Conservation (phyloP, 92 coral and sea anemone species). For the Galaxea fascicularis region DNA sequence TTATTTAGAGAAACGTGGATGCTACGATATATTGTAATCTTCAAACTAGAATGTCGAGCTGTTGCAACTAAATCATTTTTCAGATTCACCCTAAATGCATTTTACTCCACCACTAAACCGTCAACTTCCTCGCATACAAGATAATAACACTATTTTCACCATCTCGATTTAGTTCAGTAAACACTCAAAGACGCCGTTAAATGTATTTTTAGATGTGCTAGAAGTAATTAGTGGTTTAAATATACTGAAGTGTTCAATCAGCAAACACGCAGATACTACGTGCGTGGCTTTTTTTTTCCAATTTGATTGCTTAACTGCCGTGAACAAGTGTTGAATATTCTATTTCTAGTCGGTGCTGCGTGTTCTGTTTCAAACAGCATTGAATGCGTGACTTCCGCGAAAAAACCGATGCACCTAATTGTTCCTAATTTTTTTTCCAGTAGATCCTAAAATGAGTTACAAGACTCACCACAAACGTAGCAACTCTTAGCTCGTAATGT, state of each 20-base stretch:
- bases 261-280: background rate
- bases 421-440: too few species aligned
- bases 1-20: background rate
- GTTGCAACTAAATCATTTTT: background rate
- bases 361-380: background rate
- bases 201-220: background rate
- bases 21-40: background rate
- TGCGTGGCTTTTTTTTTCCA: background rate
- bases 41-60: background rate
- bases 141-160: background rate
- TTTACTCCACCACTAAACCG: slow-evolving; percentile 3
- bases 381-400: too few species aligned
- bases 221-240: background rate
- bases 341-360: background rate
- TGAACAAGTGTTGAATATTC: background rate
- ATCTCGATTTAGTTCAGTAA: background rate
- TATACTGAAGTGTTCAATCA: background rate
- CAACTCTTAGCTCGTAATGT: background rate
- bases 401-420: too few species aligned
- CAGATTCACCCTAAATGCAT: background rate
- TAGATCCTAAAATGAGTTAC: too few species aligned
- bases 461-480: background rate
- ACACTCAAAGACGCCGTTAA: background rate
- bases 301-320: slow-evolving; percentile 1
- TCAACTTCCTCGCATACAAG: slow-evolving; percentile 14